Base-by-base conservation (phyloP, 35 echinoderm and acorn worm species). In the Stichopus chloronotus region DNA sequence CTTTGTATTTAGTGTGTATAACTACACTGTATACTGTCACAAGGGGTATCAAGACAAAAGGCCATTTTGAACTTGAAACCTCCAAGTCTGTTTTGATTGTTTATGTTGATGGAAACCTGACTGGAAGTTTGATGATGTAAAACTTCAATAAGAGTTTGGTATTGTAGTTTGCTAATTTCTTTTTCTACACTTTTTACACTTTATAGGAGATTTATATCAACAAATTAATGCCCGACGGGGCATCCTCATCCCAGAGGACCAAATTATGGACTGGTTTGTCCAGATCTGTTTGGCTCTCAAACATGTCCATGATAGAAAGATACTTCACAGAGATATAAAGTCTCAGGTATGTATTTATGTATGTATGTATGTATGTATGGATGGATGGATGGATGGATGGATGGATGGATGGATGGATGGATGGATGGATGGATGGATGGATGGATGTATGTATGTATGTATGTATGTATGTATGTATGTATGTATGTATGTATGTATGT, bases 271-370 rank as follows among this genome's bases (percentile, higher is more conserved):
- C 61, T 99, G 97, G 97, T 99, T 99, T 88, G 97, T 99, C 30
- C 97, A 99, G 95, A 96, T 99, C 52, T 96, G 93, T n/a, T 92
- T 99, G 7, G 97, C 97, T 12, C 84, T 99, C 74, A 99, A 99
- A 89, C 95, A 99, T 91, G 95, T 99, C 5, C 95, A 99, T 65
- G 97, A 99, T 79, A 91, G 97, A 78, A 99, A 99, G 93, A 99
- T 99, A 43, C 92, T 96, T 55, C 97, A 98, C 90, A 91, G 97
- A 25, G 97, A 99, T 24, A 95, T 99, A 83, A 99, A 99, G 78
- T 99, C 97, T 92, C 93, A 95, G 97, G 97, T 96, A 93, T 92
- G 25, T 8, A 52, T 22, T 72, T 23, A 71, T 57, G 10, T 43
- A 43, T 43, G 30, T 43, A 43, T 43, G 30, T 43, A 43, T 43